phyloP scores from a whole-genome alignment of 35 echinoderm and acorn worm genomes.

The Amphiura filiformis region DNA sequence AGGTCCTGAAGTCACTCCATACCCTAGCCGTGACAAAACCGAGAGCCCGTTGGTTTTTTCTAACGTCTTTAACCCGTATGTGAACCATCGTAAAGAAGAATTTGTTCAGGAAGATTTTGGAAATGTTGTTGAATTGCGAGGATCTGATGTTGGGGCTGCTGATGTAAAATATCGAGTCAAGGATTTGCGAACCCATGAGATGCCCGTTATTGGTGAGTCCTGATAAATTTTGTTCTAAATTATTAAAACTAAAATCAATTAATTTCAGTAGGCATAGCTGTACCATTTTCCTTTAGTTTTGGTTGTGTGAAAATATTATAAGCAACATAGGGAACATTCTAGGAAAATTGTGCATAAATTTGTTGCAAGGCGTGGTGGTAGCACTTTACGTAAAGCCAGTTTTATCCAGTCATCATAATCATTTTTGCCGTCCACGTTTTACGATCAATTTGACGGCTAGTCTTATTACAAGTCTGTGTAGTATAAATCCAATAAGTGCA shows the following conservation, averaged over 20 bases:
- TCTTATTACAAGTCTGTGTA: no score
- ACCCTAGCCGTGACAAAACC: background rate
- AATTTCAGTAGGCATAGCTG: background rate
- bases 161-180: conserved; percentile 9
- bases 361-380: no score
- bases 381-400: no score
- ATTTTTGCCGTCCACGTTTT: no score
- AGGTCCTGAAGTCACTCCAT: background rate
- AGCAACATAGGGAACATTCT: no score
- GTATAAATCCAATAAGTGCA: no score
- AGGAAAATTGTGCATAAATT: no score
- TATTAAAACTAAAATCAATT: background rate
- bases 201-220: conserved; percentile 54
- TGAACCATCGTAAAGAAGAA: conserved; percentile 12
- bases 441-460: no score
- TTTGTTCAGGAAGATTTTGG: background rate
- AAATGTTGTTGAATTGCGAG: background rate
- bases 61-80: background rate
- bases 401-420: no score
- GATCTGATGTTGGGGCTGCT: background rate
- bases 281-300: no score
- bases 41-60: background rate
- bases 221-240: background rate
- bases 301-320: no score
- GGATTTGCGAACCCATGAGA: conserved; percentile 33